Base-by-base conservation (phyloP, 1,140 invertebrate species). In the Diploscapter pachys region DNA sequence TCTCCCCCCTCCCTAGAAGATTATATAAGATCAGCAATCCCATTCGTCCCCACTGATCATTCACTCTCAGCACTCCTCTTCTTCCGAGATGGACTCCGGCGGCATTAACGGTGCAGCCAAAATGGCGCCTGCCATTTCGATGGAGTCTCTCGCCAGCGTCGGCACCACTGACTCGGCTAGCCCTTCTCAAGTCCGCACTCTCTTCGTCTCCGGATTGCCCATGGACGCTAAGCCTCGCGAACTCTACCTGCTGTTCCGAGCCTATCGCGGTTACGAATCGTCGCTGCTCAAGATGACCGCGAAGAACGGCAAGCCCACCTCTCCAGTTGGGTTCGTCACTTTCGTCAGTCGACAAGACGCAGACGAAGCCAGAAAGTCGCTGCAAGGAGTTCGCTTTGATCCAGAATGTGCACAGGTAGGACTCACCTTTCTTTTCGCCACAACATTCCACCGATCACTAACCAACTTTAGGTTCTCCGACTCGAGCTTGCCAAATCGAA, bases 401-500 rank as follows among this genome's bases (percentile, higher is more conserved):
- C 77, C 79, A 4, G 77, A 78, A 57, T 78, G 75, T 71, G 73
- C 77, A 62, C 77, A 76, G 56, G 73, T 68, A n/a, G 13, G 66
- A 31, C 31, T 31, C 31, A 31, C 31, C 31, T 31, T 31, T 31
- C 31, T 31, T 31, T 31, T 31, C 31, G 31, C 31, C 31, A 31
- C 31, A 31, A 31, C 31, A 31, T 31, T 31, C 31, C 31, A 31
- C 31, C 31, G 31, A 31, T 31, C 31, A 31, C 31, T 31, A 31
- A 31, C 31, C 31, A 31, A 31, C 31, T 31, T 93, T 97, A 99
- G 92, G 98, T 96, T 86, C 95, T 99, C 90, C 92, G 97, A 88
- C 92, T 99, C 90, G 97, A 99, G 91, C 98, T 99, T 91, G 97
- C 97, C 89, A 98, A 98, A 91, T 98, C 95, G 91, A 99, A 99